phyloP scores from a whole-genome alignment of 2,113 vertebrate genomes.

The Vombatus ursinus region DNA sequence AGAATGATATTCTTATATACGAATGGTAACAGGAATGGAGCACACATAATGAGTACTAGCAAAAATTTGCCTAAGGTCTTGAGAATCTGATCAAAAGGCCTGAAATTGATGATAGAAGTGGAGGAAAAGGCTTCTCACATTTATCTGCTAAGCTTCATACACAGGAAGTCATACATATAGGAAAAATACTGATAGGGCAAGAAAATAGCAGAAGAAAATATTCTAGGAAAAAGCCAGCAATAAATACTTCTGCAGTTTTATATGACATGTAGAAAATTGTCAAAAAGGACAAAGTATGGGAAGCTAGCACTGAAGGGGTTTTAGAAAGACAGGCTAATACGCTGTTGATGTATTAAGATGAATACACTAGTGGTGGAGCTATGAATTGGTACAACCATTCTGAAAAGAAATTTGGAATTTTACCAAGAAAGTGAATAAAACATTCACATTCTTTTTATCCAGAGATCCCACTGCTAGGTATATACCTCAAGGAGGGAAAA shows the following conservation, averaged over 20 bases:
- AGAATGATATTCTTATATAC: not conserved
- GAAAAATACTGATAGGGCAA: not conserved
- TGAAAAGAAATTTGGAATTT: not conserved
- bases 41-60: not conserved
- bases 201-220: not conserved
- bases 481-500: not conserved
- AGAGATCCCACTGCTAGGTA: not conserved
- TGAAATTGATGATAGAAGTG: not conserved
- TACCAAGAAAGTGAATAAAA: not conserved
- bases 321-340: not conserved
- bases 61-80: not conserved
- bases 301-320: not conserved
- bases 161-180: not conserved
- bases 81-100: not conserved
- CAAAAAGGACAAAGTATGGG: not conserved
- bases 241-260: not conserved
- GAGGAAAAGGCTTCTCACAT: not conserved
- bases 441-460: not conserved
- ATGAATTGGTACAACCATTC: not conserved
- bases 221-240: not conserved
- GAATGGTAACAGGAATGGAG: not conserved
- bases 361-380: too few species aligned
- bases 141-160: not conserved
- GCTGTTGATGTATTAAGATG: not conserved
- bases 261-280: not conserved